Evolutionary conservation across 2,888 invertebrate species (phyloP), one percentile per base, ranked within the genome.

Genomic region (Acheta domesticus): DNA sequence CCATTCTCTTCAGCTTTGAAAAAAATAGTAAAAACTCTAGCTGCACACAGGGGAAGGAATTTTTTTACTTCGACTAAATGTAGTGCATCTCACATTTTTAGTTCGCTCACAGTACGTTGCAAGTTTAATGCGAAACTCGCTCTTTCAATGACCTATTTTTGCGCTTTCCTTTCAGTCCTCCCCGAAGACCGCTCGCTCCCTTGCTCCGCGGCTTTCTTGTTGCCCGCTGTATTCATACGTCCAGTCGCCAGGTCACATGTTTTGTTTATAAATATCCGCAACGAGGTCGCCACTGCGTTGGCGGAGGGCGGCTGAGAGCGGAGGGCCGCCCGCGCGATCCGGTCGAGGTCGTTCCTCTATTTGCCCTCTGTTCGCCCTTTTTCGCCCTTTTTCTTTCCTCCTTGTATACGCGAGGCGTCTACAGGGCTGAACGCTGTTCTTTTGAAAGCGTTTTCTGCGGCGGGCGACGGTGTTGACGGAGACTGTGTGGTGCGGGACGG

Each of bases 401-500:
- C 62, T n/a, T 14, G 62, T 62, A 62, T 16, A n/a, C 62, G 62
- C 8, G 62, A 14, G n/a, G 62, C 62, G n/a, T 14, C 62, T 62
- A 62, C 62, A 62, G 62, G 5, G 62, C n/a, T 62, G 62, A 62
- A 62, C 62, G 62, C 62, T n/a, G 62, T 62, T 62, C 62, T 62
- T 62, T 62, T 62, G 62, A 62, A 62, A 62, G 62, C 62, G n/a
- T 62, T 62, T 62, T n/a, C 62, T n/a, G 62, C 16, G n/a, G 16
- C 8, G 36, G n/a, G 14, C 62, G 62, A 16, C 62, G 62, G n/a
- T 14, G 62, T 19, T 5, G 14, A 14, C n/a, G 62, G 16, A 62
- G 62, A n/a, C 62, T 19, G n/a, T 19, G 62, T 14, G 62, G n/a
- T 62, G 62, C 14, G 62, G 62, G 62, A 0, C 16, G 62, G 36